Conservation (phyloP, 1,140 invertebrate genomes). For the Pogonomyrmex barbatus region DNA sequence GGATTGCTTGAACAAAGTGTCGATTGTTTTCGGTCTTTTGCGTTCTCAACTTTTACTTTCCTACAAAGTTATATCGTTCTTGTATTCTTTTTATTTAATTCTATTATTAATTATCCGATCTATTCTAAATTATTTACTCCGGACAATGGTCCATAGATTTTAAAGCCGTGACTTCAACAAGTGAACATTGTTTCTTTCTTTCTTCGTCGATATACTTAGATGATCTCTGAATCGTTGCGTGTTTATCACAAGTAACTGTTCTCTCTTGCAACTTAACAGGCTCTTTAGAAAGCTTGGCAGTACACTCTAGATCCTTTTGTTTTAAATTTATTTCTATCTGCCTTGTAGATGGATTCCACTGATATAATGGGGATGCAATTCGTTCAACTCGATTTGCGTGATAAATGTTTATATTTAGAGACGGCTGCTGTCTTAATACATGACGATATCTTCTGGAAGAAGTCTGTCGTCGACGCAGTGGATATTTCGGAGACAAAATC, state of each 20-base stretch:
- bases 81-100: neutral
- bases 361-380: constrained; percentile 29
- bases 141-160: constrained; percentile 51
- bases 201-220: constrained; percentile 28
- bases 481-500: constrained; percentile 58
- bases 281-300: constrained; percentile 30
- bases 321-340: constrained; percentile 6
- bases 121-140: neutral
- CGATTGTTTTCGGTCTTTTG: neutral
- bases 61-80: constrained; percentile 12
- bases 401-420: constrained; percentile 78
- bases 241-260: constrained; percentile 36
- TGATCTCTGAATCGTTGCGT: constrained; percentile 25
- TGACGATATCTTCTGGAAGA: constrained; percentile 69
- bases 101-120: neutral
- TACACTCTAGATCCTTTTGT: neutral
- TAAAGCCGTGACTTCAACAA: constrained; percentile 37
- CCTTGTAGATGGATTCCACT: constrained; percentile 23
- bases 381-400: constrained; percentile 65
- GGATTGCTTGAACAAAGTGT: constrained; percentile 62
- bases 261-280: constrained; percentile 27
- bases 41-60: constrained; percentile 26
- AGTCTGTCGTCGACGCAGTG: constrained; percentile 66
- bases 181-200: constrained; percentile 58
- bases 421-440: constrained; percentile 66